Conservation (phyloP, 2,797 vertebrate species). For the Neoniphon sammara region DNA sequence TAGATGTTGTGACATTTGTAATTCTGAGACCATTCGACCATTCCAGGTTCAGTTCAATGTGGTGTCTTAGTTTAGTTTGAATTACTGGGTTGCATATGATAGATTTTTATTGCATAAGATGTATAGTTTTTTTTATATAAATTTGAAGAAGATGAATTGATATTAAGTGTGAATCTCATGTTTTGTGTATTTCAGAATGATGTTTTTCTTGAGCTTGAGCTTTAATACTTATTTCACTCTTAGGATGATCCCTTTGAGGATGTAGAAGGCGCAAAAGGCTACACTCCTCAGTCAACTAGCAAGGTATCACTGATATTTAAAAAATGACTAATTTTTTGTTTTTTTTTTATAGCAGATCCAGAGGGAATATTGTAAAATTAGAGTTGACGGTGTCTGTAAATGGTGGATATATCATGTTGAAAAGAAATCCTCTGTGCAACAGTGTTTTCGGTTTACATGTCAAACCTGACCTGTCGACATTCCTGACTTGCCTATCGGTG, state of each 20-base stretch:
- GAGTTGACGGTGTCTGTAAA: neutral
- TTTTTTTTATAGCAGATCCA: neutral
- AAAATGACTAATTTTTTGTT: too few species aligned
- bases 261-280: slow-evolving; percentile 14
- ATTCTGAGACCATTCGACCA: too few species aligned
- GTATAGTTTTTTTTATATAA: neutral
- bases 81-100: too few species aligned
- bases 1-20: too few species aligned
- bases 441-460: neutral
- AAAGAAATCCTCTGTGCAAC: neutral
- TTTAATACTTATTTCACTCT: neutral
- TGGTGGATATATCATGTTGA: too few species aligned
- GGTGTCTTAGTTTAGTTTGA: too few species aligned
- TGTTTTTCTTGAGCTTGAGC: neutral
- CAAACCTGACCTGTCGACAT: too few species aligned
- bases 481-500: too few species aligned
- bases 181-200: neutral
- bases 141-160: too few species aligned
- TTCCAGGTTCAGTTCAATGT: too few species aligned
- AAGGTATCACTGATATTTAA: slow-evolving; percentile 36
- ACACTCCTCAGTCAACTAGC: slow-evolving; percentile 11
- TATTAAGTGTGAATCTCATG: too few species aligned
- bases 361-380: neutral
- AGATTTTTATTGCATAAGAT: neutral
- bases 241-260: slow-evolving; percentile 51